Evolutionary conservation across 2,888 invertebrate species (phyloP).

Genomic region (Junonia oenone): DNA sequence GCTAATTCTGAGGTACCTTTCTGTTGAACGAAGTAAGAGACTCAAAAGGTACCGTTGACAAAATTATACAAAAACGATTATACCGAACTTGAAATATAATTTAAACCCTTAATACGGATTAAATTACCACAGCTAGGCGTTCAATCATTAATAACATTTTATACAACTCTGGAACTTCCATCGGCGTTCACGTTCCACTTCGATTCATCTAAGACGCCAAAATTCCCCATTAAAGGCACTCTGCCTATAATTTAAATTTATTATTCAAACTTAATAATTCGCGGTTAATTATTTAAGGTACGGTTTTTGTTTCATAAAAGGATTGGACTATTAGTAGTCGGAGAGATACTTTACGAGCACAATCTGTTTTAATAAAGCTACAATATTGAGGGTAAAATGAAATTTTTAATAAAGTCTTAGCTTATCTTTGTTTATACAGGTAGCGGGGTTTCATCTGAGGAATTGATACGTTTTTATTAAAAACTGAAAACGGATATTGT

Average conservation of each 20-base stretch:
- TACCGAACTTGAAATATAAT: not conserved
- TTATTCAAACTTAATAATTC: constrained; percentile 27
- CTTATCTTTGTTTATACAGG: constrained; percentile 7
- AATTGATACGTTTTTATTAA: constrained; percentile 9
- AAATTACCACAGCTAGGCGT: not conserved
- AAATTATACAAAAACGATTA: not conserved
- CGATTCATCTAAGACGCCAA: not conserved
- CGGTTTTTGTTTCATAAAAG: constrained; percentile 14
- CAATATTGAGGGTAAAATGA: constrained; percentile 13
- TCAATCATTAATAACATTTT: not conserved
- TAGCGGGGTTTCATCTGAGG: constrained; percentile 1
- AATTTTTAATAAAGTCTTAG: constrained; percentile 20
- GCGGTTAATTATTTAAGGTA: constrained; percentile 18
- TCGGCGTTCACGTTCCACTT: not conserved
- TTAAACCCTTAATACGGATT: not conserved
- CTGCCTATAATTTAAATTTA: constrained; percentile 31
- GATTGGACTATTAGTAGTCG: constrained; percentile 3
- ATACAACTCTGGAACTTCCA: not conserved
- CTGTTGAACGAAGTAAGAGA: too few relatives aligned
- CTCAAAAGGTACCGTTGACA: not conserved
- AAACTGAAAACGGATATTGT: not conserved
- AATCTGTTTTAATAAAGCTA: constrained; percentile 21
- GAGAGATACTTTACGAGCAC: constrained; percentile 16
- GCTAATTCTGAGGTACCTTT: too few relatives aligned
- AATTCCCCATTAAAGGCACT: constrained; percentile 12